Percentiles rank a stretch among this genome's conserved stretches.
These are phyloP conservation scores for Hirtodrosophila cameraria DNA, from an alignment of 2,888 invertebrate genomes.

Conservation along the genomic window DNA sequence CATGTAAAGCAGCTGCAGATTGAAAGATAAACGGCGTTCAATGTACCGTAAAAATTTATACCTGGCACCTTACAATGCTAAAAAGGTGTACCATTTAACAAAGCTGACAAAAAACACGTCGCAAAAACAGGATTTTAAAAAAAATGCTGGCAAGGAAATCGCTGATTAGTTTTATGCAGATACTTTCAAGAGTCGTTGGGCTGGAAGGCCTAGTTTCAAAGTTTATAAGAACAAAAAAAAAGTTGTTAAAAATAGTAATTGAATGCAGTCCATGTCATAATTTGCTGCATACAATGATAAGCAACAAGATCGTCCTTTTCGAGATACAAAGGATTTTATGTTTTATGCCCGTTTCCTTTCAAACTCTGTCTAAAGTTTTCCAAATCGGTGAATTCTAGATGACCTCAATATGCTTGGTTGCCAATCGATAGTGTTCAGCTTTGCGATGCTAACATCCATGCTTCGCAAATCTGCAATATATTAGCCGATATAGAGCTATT, in stretches of 20 bases:
- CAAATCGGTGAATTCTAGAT: too few species aligned
- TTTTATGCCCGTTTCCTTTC: too few species aligned
- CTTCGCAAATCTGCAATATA: too few species aligned
- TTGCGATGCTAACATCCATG: too few species aligned
- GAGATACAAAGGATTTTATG: too few species aligned
- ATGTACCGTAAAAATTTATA: constrained; percentile 48
- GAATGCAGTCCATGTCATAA: background rate
- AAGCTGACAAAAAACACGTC: constrained; percentile 36
- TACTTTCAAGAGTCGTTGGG: constrained; percentile 45
- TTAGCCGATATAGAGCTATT: too few species aligned
- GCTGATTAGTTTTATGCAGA: constrained; percentile 52
- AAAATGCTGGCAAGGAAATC: constrained; percentile 6
- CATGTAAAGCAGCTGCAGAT: constrained; percentile 47
- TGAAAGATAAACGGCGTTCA: constrained; percentile 53
- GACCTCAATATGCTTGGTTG: too few species aligned
- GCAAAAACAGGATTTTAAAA: constrained; percentile 24
- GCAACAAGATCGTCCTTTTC: too few species aligned
- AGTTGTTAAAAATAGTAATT: constrained; percentile 13
- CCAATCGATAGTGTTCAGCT: too few species aligned
- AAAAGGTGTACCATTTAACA: constrained; percentile 42
- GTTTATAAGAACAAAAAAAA: constrained; percentile 3
- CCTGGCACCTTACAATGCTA: constrained; percentile 32
- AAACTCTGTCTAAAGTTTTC: too few species aligned
- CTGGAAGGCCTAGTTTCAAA: constrained; percentile 59
- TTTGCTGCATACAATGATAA: too few species aligned